Percentiles rank a stretch among this genome's conserved stretches.
Conservation (phyloP, 2,888 invertebrate species). For the Nebria salina region DNA sequence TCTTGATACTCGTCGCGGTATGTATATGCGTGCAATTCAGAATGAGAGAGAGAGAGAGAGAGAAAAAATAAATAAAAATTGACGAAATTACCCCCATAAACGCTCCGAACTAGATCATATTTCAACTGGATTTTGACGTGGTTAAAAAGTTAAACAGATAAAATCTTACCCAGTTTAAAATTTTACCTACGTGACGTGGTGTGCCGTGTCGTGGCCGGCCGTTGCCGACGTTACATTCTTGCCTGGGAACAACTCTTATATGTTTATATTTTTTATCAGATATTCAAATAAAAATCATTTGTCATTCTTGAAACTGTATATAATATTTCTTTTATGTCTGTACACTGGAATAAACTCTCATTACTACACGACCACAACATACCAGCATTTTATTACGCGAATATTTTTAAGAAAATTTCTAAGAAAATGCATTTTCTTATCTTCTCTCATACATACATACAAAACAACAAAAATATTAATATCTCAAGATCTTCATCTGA, state of each 20-base stretch:
- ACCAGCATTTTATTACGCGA: too few relatives aligned
- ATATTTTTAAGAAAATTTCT: too few relatives aligned
- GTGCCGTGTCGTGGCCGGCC: not conserved
- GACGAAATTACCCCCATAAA: conserved; percentile 33
- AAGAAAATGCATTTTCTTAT: too few relatives aligned
- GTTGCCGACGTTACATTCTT: not conserved
- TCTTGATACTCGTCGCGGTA: too few relatives aligned
- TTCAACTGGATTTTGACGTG: conserved; percentile 30
- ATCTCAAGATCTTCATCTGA: too few relatives aligned
- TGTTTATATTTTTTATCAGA: not conserved
- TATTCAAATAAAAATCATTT: not conserved
- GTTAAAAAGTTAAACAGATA: conserved; percentile 29
- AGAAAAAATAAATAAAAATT: not conserved
- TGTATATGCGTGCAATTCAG: not conserved
- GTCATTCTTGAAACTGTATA: conserved; percentile 15
- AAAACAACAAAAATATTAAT: too few relatives aligned
- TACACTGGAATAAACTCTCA: too few relatives aligned
- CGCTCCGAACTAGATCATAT: conserved; percentile 41
- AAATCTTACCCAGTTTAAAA: conserved; percentile 35
- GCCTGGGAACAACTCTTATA: not conserved
- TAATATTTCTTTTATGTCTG: conserved; percentile 23
- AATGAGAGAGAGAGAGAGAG: not conserved
- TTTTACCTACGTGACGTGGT: conserved; percentile 13
- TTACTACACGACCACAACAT: too few relatives aligned
- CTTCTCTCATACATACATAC: too few relatives aligned